Conservation (phyloP, 2,113 vertebrate species). For the Empidonax traillii region DNA sequence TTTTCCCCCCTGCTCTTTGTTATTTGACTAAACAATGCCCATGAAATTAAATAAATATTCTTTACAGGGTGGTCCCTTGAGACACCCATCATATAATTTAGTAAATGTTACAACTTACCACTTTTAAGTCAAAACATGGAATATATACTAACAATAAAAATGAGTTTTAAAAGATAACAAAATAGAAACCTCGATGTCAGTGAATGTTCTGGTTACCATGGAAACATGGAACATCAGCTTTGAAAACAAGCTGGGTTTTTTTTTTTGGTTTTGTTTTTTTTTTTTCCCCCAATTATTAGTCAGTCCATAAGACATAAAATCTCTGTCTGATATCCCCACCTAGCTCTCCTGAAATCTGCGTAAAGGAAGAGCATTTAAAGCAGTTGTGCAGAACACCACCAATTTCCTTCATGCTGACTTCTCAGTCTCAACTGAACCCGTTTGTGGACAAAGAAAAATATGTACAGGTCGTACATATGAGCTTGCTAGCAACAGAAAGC, state of each 20-base stretch:
- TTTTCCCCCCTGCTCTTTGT: rapidly evolving
- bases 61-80: neutral
- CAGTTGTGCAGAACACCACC: neutral
- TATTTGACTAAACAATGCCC: neutral
- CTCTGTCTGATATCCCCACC: neutral
- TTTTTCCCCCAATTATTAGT: neutral
- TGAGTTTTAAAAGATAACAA: neutral
- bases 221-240: neutral
- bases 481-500: neutral
- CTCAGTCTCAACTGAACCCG: neutral
- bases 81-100: neutral
- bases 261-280: neutral
- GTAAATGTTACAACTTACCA: neutral
- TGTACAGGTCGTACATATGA: neutral
- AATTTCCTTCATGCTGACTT: neutral
- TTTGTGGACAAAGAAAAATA: neutral
- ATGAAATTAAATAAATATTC: neutral
- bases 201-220: constrained; percentile 12
- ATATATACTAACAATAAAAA: neutral
- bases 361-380: neutral
- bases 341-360: neutral
- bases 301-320: neutral
- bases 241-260: neutral
- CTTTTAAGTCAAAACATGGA: neutral
- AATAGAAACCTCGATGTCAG: neutral